Base-by-base conservation (phyloP, 2,888 invertebrate species). In the Anorthoa munda region DNA sequence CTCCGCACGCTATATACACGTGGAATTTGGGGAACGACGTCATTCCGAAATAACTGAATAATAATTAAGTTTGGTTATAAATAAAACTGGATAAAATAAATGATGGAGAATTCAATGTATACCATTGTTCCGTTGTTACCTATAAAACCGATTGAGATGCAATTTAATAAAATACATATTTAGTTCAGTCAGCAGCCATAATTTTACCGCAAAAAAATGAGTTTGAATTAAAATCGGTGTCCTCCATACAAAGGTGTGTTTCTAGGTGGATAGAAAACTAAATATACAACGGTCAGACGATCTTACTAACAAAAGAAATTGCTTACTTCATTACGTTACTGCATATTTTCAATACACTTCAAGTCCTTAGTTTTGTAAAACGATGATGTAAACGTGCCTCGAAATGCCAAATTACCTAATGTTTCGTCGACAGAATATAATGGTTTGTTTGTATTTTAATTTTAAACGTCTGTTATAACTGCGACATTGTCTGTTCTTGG, bases 401-500 rank as follows among this genome's bases (percentile, higher is more conserved):
- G 48, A 66, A 70, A 66, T 75, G 64, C 17, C n/a, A 21, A 31
- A 55, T 11, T 55, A 46, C 50, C 7, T 17, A 23, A 58, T 66
- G 61, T 66, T 69, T 55, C 18, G 12, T 31, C 45, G 15, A 15
- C 50, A 77, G 46, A 61, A 53, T 17, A 81, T 60, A 67, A 66
- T 60, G 18, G 26, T 26, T 4, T 39, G 48, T 82, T 58, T 59
- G 70, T 70, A 66, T 39, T 58, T 68, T 70, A 70, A 58, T 70
- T 50, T 69, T 58, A 77, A 73, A 64, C 48, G 61, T 9, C 23
- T 71, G 45, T 67, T 72, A 61, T 26, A 4, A 45, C 53, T 53
- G 17, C 23, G 46, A 64, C 51, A 59, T 64, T 65, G 64, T 65
- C 21, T 65, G 48, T 82, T 65, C 79, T 45, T 51, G 18, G 82